Evolutionary conservation across 2,888 invertebrate genomes (phyloP), one percentile per base, ranked within the genome.

Genomic region (Lasius platythorax): DNA sequence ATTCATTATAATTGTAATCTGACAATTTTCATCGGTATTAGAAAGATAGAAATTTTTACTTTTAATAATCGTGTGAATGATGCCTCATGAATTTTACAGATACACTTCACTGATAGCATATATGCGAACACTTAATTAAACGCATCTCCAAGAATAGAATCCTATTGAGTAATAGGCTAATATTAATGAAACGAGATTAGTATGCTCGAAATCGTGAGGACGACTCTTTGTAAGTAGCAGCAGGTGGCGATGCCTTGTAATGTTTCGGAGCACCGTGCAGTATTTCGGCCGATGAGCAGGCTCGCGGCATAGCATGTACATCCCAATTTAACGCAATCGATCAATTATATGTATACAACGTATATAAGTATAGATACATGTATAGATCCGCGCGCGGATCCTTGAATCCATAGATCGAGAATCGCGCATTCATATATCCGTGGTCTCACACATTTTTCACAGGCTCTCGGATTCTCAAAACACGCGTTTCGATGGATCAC

Each of bases 281-380:
- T 94, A 94, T 94, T 94, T 93, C 91, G 91, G 94, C 94, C 94
- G 94, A 93, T 93, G 94, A 94, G 94, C 94, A 93, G 94, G 94
- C 94, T 94, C 94, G 92, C 93, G 93, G 93, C 93, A 89, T 91
- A 92, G 90, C 90, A 91, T 92, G 89, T 87, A 88, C 86, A 81
- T 87, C 83, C 82, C 86, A 82, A 68, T 79, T 85, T 75, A 83
- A 75, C 37, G 33, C 76, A 84, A 78, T 70, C 82, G 28, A 82
- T 73, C 37, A 18, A 68, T 61, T 73, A 74, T 70, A 84, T 81
- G 37, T 67, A 63, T 58, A 87, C 33, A 43, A 82, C 37, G n/a
- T 58, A 83, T 74, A 58, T 53, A 46, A 33, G 11, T 70, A 33
- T 61, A 56, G 66, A 28, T 53, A 46, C n/a, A 50, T 30, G 50